Base-by-base conservation (phyloP, 2,797 vertebrate species). In the Scyliorhinus canicula region DNA sequence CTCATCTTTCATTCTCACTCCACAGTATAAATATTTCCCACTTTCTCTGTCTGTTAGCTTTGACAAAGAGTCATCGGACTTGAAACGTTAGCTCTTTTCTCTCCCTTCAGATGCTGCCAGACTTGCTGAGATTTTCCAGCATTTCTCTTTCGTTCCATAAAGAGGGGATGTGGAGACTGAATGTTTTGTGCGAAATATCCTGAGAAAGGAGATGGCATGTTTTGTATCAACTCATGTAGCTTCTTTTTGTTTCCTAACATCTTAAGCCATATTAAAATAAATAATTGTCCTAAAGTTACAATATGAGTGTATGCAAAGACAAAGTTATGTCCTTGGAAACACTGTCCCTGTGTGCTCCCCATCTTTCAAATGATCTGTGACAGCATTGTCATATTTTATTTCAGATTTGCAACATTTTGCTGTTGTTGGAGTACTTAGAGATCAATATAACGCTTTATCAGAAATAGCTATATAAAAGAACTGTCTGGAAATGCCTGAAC, bases 401-500 rank as follows among this genome's bases (percentile, higher is more conserved):
- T 90, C 55, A 90, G 86, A 90, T 40, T 63, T 90, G 57, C 55
- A 90, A 19, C 40, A 90, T 63, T 90, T 40, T 90, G 35, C 86
- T 90, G 60, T 40, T 21, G 86, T n/a, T 63, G 55, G n/a, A n/a
- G 11, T 60, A 50, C 24, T 55, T 55, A 35, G 19, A 28, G 86
- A 90, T 60, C 52, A 60, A 90, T 90, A 90, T 60, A 40, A 57
- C n/a, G 55, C 86, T 63, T 60, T 55, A 60, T 28, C 47, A 90
- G 52, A 19, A 21, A 40, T 60, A 6, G 60, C 86, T 63, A 16
- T 63, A n/a, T 60, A 19, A 60, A 63, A 24, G 16, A 60, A 63
- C 31, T 90, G 55, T 28, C 35, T 60, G 28, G 35, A 35, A 63
- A 60, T 90, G 55, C 19, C 86, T 60, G 40, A 90, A 63, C 86